phyloP scores from a whole-genome alignment of 2,113 vertebrate species.

The Nicator chloris region DNA sequence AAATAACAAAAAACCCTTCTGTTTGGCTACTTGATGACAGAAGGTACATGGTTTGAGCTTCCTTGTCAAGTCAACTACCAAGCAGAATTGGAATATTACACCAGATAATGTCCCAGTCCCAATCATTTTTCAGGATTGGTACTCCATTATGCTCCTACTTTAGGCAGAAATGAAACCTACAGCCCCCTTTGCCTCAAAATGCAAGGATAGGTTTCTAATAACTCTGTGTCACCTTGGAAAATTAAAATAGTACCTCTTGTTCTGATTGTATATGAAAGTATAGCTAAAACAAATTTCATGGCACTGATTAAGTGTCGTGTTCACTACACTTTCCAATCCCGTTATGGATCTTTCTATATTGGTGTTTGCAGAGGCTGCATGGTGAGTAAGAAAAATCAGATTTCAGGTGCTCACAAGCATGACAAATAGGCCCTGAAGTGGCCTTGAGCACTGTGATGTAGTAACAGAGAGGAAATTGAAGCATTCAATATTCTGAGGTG shows the following conservation, averaged over 20 bases:
- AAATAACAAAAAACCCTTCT: neutral
- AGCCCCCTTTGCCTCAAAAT: neutral
- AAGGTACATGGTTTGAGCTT: neutral
- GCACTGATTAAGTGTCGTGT: neutral
- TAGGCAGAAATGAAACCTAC: neutral
- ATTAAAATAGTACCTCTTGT: neutral
- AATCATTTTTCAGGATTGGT: neutral
- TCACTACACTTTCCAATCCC: slow-evolving; percentile 7
- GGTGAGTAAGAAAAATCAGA: neutral
- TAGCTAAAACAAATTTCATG: slow-evolving; percentile 3
- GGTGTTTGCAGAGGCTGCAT: neutral
- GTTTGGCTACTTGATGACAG: neutral
- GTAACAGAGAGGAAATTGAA: slow-evolving; percentile 36
- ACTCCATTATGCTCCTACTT: neutral
- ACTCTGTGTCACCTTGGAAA: neutral
- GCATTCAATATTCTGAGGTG: slow-evolving; percentile 21
- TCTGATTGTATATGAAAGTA: neutral
- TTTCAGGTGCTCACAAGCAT: slow-evolving; percentile 30
- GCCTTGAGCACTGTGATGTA: slow-evolving; percentile 21
- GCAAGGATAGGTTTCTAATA: neutral
- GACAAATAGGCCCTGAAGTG: slow-evolving; percentile 36
- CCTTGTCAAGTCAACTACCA: neutral
- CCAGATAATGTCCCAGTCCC: neutral
- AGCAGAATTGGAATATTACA: neutral
- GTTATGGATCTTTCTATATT: neutral